Conservation (phyloP, 2,113 vertebrate species). For the Chelonoidis abingdonii region DNA sequence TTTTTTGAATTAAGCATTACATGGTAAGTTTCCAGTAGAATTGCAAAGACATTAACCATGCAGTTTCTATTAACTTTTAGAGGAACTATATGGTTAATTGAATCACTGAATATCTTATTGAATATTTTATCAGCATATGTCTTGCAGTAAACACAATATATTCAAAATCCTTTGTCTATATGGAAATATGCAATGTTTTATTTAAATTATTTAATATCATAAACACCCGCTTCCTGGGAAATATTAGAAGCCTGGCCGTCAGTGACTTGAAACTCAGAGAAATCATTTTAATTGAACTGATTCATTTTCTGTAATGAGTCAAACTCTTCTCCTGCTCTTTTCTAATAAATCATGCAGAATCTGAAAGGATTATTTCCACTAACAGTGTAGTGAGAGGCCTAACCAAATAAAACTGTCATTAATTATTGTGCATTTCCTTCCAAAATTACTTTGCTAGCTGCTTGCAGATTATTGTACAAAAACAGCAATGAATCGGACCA, state of each 20-base stretch:
- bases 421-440: slow-evolving; percentile 1
- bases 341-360: background rate
- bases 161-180: background rate
- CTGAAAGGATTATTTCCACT: background rate
- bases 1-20: slow-evolving; percentile 23
- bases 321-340: background rate
- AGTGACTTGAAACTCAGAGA: background rate
- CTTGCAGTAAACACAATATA: background rate
- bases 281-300: background rate
- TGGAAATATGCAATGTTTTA: background rate
- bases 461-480: background rate
- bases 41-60: background rate
- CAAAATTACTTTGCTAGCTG: background rate
- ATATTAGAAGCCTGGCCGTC: background rate
- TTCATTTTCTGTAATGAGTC: slow-evolving; percentile 22
- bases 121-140: background rate
- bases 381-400: background rate
- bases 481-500: background rate
- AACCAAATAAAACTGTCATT: background rate
- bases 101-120: background rate
- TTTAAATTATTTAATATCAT: slow-evolving; percentile 10
- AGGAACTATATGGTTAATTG: background rate
- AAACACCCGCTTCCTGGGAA: background rate
- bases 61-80: background rate
- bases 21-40: background rate